phyloP scores from a whole-genome alignment of 2,797 vertebrate genomes.

The Iguana delicatissima region DNA sequence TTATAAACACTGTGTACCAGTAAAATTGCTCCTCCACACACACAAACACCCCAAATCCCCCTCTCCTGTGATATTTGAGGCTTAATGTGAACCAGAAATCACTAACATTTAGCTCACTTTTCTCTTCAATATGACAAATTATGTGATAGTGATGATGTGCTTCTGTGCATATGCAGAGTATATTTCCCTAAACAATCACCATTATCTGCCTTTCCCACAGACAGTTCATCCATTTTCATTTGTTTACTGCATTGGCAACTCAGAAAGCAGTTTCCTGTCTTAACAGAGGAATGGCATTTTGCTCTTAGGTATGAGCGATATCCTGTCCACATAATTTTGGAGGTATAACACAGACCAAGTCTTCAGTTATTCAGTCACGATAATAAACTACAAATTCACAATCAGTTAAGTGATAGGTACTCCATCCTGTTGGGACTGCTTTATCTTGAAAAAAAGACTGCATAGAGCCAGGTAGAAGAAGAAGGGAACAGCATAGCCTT shows the following conservation, averaged over 20 bases:
- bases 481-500: neutral
- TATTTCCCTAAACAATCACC: neutral
- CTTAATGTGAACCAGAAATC: neutral
- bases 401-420: neutral
- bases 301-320: neutral
- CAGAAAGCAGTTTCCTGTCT: neutral
- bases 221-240: neutral
- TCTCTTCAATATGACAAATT: neutral
- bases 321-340: neutral
- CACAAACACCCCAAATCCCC: neutral
- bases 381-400: constrained; percentile 10
- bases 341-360: neutral
- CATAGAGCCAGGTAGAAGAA: neutral
- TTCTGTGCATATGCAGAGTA: neutral
- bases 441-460: neutral
- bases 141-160: neutral
- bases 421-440: neutral
- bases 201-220: neutral
- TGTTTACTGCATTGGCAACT: neutral
- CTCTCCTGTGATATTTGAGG: neutral
- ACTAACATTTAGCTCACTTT: too few species aligned
- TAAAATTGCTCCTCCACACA: neutral
- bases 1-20: neutral
- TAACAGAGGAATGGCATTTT: neutral
- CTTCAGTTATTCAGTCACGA: neutral